Evolutionary conservation across 2,888 invertebrate species (phyloP), one percentile per base, ranked within the genome.

Genomic region (Cryptocheilus praepositus): DNA sequence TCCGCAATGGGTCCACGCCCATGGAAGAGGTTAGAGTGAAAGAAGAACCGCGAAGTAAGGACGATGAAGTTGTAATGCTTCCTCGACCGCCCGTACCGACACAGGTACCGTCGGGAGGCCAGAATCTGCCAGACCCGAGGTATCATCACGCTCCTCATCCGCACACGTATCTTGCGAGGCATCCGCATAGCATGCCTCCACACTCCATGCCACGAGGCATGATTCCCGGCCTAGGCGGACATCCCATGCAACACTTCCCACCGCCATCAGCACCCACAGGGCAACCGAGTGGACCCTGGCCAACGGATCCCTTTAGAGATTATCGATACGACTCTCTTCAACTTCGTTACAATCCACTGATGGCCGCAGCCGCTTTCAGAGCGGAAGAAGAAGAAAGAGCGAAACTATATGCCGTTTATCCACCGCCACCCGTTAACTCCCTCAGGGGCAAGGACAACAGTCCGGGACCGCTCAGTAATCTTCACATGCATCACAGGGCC

Each of bases 371-470:
- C 19, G 89, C 89, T 2, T 92, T 94, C 85, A 91, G 94, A 63
- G 94, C 93, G 54, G 95, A 95, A 85, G 95, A 90, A 62, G 90
- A 95, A 81, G 94, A 95, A 87, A 92, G 95, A 69, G 94, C 93
- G 51, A 95, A 95, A 89, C 92, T 95, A 84, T 92, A 93, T 84
- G 92, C 92, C 77, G 92, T 94, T 73, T 95, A 94, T 89, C 81
- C 85, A 7, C 90, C 92, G 77, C 93, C 93, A 81, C 85, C 90
- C 77, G 85, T 91, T 87, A 84, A 84, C 57, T 90, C 92, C 80
- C 88, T 90, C 70, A 85, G 91, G 58, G 83, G 85, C 19, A 91
- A 91, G 82, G 91, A 91, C 73, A 91, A 91, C 2, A 89, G 89
- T 65, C 89, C 89, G 2, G 89, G 89, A 43, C 88, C 88, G 1